Evolutionary conservation across 2,797 vertebrate genomes (phyloP), one percentile per base, ranked within the genome.

Genomic region (Falco concolor): DNA sequence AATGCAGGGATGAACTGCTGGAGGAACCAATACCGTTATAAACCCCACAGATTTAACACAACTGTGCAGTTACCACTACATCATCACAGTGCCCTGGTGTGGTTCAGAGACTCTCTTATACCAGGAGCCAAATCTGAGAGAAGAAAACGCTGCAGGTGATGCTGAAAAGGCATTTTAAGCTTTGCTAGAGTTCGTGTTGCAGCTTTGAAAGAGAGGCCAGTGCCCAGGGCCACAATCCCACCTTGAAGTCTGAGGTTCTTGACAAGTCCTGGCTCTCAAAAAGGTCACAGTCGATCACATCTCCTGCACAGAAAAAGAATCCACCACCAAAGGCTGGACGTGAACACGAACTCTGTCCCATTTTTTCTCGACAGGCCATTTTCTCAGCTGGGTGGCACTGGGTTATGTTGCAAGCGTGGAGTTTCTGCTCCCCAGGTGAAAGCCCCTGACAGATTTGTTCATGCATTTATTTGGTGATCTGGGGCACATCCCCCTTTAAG

Each of bases 171-270:
- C 12, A 61, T 64, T 87, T 84, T 42, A 91, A 47, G 15, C 54
- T 82, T 89, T 73, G 18, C 13, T 36, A 25, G 32, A 9, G 8
- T 24, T 7, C 5, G 3, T 19, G 20, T 49, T 65, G 32, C 38
- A 64, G 49, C 11, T 87, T 5, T 42, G 38, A 74, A 49, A 52
- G 23, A 60, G 10, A 77, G 11, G 15, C 8, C 28, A 52, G 67
- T 0, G 0, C 6, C 19, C 15, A 12, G 4, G 32, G 30, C 7
- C n/a, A 60, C 24, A 8, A 6, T 83, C 17, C 17, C 36, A 54
- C 40, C 70, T 84, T 75, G n/a, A 32, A 87, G 50, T 52, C 11
- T 83, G 60, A 38, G 80, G 38, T 3, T 87, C 17, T 53, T 72
- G n/a, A 24, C 13, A 52, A 4, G 12, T 49, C 36, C 45, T 79